These are phyloP conservation scores for Miniopterus natalensis DNA, from an alignment of 2,113 vertebrate genomes.

Conservation along the genomic window DNA sequence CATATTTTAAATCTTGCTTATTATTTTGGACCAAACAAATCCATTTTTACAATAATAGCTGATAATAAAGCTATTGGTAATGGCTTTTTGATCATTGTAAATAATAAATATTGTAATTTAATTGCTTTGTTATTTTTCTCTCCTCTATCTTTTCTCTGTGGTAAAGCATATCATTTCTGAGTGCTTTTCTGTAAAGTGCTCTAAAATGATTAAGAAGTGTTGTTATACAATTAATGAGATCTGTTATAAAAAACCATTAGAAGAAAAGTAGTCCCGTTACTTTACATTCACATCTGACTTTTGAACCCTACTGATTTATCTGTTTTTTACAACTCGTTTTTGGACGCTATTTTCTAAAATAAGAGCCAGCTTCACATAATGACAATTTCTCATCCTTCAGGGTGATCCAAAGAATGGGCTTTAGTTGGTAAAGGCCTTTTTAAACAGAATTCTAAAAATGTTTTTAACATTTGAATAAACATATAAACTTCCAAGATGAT, in stretches of 20 bases:
- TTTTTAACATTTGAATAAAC: neutral
- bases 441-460: constrained; percentile 31
- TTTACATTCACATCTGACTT: neutral
- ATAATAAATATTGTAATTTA: constrained; percentile 5
- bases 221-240: constrained; percentile 10
- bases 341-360: neutral
- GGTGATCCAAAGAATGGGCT: neutral
- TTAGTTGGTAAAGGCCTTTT: neutral
- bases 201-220: neutral
- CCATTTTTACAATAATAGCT: neutral
- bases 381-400: constrained; percentile 15
- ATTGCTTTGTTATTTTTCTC: neutral
- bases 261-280: neutral
- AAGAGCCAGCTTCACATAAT: neutral
- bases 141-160: neutral
- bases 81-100: neutral
- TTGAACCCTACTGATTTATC: constrained; percentile 25
- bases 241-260: neutral
- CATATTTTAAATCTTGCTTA: constrained; percentile 30
- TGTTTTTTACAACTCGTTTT: constrained; percentile 1
- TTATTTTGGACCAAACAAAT: constrained; percentile 27
- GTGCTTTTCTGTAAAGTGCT: neutral
- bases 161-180: neutral
- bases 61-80: neutral
- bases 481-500: neutral